Percentiles rank a stretch among this genome's conserved stretches.
Evolutionary conservation across 2,888 invertebrate species (phyloP).

Genomic region (Allophyes oxyacanthae): DNA sequence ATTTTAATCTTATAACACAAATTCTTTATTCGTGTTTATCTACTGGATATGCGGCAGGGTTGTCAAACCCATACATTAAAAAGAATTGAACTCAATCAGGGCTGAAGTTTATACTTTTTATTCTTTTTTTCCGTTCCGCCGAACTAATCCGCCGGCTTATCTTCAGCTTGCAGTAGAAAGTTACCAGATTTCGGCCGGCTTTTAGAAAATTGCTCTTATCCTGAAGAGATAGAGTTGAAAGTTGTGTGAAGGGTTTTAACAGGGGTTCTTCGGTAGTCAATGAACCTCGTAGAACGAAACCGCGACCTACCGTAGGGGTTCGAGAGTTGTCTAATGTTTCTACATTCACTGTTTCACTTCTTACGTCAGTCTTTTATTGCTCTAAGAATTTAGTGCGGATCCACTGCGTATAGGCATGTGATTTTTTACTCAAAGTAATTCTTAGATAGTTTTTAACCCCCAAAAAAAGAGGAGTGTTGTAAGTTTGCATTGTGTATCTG

Average conservation of each 20-base stretch:
- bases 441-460: no score
- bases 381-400: slow-evolving; percentile 15
- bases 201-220: slow-evolving; percentile 49
- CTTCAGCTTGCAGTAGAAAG: slow-evolving; percentile 79
- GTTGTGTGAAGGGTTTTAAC: slow-evolving; percentile 53
- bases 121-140: slow-evolving; percentile 76
- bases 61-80: slow-evolving; percentile 60
- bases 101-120: slow-evolving; percentile 73
- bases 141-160: slow-evolving; percentile 85
- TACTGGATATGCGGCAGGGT: slow-evolving; percentile 46
- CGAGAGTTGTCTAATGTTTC: slow-evolving; percentile 68
- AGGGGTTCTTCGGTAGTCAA: slow-evolving; percentile 76
- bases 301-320: slow-evolving; percentile 85
- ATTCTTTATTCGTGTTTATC: slow-evolving; percentile 45
- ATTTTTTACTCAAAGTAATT: not conserved
- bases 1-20: slow-evolving; percentile 43
- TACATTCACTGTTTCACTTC: slow-evolving; percentile 47
- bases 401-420: not conserved
- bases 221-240: slow-evolving; percentile 49
- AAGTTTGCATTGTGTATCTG: no score
- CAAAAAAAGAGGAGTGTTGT: no score
- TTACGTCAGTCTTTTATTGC: slow-evolving; percentile 35
- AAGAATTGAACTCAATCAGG: slow-evolving; percentile 74
- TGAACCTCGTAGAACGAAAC: slow-evolving; percentile 78
- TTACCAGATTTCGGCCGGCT: slow-evolving; percentile 56